These are phyloP conservation scores for Anolis carolinensis DNA, from an alignment of 2,113 vertebrate genomes.

Conservation along the genomic window DNA sequence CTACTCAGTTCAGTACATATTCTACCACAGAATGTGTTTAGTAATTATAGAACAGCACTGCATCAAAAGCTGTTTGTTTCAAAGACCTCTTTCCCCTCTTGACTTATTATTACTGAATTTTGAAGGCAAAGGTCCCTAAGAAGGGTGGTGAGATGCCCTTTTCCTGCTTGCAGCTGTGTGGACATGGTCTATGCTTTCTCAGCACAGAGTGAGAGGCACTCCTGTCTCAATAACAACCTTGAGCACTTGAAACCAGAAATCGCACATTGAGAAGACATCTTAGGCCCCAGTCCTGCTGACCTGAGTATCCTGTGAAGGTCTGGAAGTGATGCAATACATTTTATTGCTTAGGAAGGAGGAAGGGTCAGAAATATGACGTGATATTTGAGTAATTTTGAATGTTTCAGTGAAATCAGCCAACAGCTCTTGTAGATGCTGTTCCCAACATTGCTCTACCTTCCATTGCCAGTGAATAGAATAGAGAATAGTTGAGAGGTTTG, in stretches of 20 bases:
- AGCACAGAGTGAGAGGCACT: neutral
- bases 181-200: neutral
- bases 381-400: constrained; percentile 51
- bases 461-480: constrained; percentile 30
- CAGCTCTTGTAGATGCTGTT: constrained; percentile 52
- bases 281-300: neutral
- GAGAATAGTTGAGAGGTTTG: constrained; percentile 16
- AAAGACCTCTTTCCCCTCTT: constrained; percentile 64
- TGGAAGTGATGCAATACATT: neutral
- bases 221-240: neutral
- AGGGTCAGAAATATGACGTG: neutral
- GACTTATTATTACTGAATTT: constrained; percentile 26
- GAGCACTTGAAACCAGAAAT: neutral
- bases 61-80: constrained; percentile 59
- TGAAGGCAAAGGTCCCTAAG: constrained; percentile 40
- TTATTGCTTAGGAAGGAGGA: neutral
- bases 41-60: constrained; percentile 63
- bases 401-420: constrained; percentile 70
- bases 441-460: constrained; percentile 64
- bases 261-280: neutral
- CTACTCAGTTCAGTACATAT: neutral
- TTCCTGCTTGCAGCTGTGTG: neutral
- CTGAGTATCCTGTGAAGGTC: neutral
- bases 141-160: neutral
- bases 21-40: constrained; percentile 60